Conservation (phyloP, 2,797 vertebrate species). For the Neosalanx taihuensis region DNA sequence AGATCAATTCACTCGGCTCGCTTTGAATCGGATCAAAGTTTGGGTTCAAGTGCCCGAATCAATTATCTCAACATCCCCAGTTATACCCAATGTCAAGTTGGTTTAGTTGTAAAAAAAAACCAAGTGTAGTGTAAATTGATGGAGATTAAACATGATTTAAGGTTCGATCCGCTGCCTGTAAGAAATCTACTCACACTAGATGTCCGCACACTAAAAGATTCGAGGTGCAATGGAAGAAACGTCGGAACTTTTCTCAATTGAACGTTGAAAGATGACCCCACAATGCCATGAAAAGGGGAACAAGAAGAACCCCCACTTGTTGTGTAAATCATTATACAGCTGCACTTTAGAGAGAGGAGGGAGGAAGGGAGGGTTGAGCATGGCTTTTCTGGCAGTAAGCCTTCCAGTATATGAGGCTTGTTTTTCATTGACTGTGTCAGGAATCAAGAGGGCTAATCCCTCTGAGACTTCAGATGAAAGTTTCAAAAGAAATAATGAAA, state of each 20-base stretch:
- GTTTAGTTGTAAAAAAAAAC: background rate
- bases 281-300: slow-evolving; percentile 31
- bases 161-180: background rate
- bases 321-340: slow-evolving; percentile 61
- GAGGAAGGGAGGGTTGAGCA: slow-evolving; percentile 50
- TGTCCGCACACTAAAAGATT: background rate
- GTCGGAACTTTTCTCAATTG: background rate
- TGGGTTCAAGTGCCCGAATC: background rate
- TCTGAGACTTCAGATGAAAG: slow-evolving; percentile 81
- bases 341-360: slow-evolving; percentile 41
- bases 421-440: slow-evolving; percentile 83
- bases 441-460: slow-evolving; percentile 83
- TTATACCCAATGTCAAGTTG: background rate
- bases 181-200: background rate
- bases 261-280: slow-evolving; percentile 6
- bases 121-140: background rate
- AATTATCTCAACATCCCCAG: background rate
- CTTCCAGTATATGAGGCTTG: slow-evolving; percentile 75
- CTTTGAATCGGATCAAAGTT: background rate
- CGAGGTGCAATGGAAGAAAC: background rate
- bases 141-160: background rate
- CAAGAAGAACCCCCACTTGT: slow-evolving; percentile 47
- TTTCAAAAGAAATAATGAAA: slow-evolving; percentile 84
- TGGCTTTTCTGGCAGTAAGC: slow-evolving; percentile 66
- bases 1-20: slow-evolving; percentile 1